A percentile compares a stretch with the other conserved stretches of the same genome.
Conservation (phyloP, 2,113 vertebrate species). For the Peromyscus californicus region DNA sequence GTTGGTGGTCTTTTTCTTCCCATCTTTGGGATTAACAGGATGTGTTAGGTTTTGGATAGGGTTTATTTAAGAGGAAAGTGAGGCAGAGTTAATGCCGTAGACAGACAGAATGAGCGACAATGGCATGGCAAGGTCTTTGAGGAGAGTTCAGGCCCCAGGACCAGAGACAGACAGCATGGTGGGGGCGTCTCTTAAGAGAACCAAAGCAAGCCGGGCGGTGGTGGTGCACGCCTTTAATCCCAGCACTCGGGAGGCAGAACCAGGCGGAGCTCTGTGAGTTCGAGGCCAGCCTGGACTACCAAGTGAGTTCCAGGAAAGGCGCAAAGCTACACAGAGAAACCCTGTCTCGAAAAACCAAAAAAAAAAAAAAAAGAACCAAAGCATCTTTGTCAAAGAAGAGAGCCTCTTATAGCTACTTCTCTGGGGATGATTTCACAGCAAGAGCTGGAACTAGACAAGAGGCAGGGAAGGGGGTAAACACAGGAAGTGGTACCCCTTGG, state of each 20-base stretch:
- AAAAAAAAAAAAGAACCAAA: no score
- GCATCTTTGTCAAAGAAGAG: background rate
- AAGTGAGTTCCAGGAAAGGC: no score
- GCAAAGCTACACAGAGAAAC: no score
- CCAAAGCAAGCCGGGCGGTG: no score
- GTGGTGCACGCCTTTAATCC: no score
- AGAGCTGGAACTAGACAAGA: background rate
- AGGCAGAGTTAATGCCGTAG: background rate
- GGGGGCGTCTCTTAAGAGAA: background rate
- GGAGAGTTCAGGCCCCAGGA: background rate
- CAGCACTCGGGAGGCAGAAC: no score
- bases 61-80: background rate
- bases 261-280: no score
- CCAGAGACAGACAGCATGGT: background rate
- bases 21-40: background rate
- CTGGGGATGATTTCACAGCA: background rate
- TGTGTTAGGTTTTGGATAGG: background rate
- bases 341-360: no score
- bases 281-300: no score
- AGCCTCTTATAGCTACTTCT: background rate
- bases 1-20: background rate
- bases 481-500: background rate
- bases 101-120: background rate
- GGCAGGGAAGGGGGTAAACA: background rate
- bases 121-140: background rate